Evolutionary conservation across 2,888 invertebrate genomes (phyloP), one percentile per base, ranked within the genome.

Genomic region (Bombylius discolor): DNA sequence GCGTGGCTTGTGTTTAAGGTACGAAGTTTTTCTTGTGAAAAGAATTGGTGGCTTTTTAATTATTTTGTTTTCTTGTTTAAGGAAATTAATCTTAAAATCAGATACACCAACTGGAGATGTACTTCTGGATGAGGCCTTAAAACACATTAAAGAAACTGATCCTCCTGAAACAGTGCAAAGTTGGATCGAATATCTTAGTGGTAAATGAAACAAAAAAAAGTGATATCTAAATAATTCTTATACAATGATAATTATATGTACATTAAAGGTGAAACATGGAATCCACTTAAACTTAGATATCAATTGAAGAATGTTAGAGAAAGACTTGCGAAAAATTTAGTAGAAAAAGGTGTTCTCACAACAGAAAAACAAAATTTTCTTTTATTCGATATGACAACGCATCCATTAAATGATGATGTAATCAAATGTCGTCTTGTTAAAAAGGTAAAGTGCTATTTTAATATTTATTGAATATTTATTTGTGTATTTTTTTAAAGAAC

Each of bases 281-380:
- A 99, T 78, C 99, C 99, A 42, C 79, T 99, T 70, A 99, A 99
- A 76, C 79, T 99, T 65, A 85, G 93, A 68, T 99, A 97, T 77
- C 99, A 99, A 75, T 78, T 99, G 69, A 90, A 98, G 75, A 99
- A 99, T 80, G 99, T 99, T 5, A 83, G 99, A 64, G 99, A 99
- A 78, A 83, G 99, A 68, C 81, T 99, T 70, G 99, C 99, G 49
- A 99, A 99, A 77, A 99, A 98, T 79, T 82, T 99, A 66, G 98
- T 98, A 45, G 99, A 99, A 75, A 99, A 99, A 75, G 98, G 98
- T 63, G 97, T 99, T 47, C 81, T 98, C 64, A 97, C 98, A 59
- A 99, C 98, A 58, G 98, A 99, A 75, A 99, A 98, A 78, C 98
- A 99, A 77, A 99, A 99, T 76, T 99, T 99, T 77, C 80, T 99